Base-by-base conservation (phyloP, 37 sponge, comb jelly and placozoan genomes). In the Chondrilla cf. caribensis region DNA sequence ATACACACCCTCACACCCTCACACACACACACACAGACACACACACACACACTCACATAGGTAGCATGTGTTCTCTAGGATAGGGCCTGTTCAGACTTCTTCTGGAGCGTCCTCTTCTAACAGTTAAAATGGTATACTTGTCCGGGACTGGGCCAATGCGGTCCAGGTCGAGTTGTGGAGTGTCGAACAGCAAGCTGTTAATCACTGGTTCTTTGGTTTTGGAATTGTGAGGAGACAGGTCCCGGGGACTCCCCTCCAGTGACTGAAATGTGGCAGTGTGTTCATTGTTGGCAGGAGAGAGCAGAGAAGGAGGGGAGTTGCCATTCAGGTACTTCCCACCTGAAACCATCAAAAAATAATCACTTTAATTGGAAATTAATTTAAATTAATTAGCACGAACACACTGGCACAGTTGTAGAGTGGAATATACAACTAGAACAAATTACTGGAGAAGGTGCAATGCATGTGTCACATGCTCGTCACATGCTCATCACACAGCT, bases 121-220 rank as follows among this genome's bases (percentile, higher is more conserved):
- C 25, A 17, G 31, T 37, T 6, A 73, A 37, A 19, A 73, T 6
- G 24, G 41, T 39, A 37, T 73, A 73, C 76, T 73, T 73, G 0
- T 37, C 43, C 1, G 76, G 76, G 2, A 73, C 76, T 38, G 76
- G 76, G 1, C 76, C 76, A 11, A 73, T 73, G 24, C 41, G 39
- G 44, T 73, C 44, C 21, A 24, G 39, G 44, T 73, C 76, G 22
- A 73, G 21, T 40, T 39, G 14, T 19, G 76, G 76, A 1, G 76
- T 38, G 44, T 73, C 76, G 7, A 73, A 73, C 42, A 73, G 76
- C 76, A 73, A 24, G 44, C 21, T 73, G 76, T 38, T 73, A n/a
- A 40, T 73, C 25, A 73, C 1, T 4, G 76, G 44, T 24, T 40
- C 44, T 2, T 3, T 37, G 42, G 36, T 37, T 43, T 36, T 22